Evolutionary conservation across 2,888 invertebrate genomes (phyloP), one percentile per base, ranked within the genome.

Genomic region (Troilus luridus): DNA sequence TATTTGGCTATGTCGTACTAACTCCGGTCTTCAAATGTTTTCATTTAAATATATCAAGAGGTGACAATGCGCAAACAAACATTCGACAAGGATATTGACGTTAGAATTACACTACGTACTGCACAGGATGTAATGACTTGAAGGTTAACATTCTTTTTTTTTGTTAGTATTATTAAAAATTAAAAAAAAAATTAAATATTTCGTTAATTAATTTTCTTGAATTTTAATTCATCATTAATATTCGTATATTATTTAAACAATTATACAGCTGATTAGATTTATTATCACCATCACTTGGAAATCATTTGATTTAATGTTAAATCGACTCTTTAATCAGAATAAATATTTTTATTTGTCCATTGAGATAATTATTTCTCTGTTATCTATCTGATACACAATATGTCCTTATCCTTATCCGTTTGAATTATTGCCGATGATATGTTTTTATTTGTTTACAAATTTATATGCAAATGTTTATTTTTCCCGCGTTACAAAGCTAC

Each of bases 11-110:
- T 67, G 24, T 24, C 41, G 27, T 19, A 19, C 17, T 41, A 77
- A 41, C 27, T 77, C 41, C 5, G 27, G 27, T 77, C 7, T 77
- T 41, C 41, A 77, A 77, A 77, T 17, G 9, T 1, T 19, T 17
- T 77, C 27, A 27, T 77, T 77, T 77, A 41, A 77, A 77, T 77
- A 77, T 5, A 41, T 56, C n/a, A 56, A 58, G 56, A n/a, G 54
- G 14, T 7, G 85, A 85, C 85, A 58, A 56, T 85, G 85, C 85
- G 85, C 85, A 85, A 85, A 81, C 81, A 81, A 81, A 85, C 54
- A 58, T 54, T 85, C 56, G 7, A 85, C 54, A n/a, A 11, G 85
- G 21, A 54, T 85, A 85, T 85, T 85, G 85, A 85, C 85, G 56
- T 21, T 85, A n/a, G 54, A 56, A 85, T 85, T n/a, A 85, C 72